Percentiles rank a stretch among this genome's conserved stretches.
phyloP scores from a whole-genome alignment of 2,888 invertebrate species.

The Leptinotarsa haldemani region DNA sequence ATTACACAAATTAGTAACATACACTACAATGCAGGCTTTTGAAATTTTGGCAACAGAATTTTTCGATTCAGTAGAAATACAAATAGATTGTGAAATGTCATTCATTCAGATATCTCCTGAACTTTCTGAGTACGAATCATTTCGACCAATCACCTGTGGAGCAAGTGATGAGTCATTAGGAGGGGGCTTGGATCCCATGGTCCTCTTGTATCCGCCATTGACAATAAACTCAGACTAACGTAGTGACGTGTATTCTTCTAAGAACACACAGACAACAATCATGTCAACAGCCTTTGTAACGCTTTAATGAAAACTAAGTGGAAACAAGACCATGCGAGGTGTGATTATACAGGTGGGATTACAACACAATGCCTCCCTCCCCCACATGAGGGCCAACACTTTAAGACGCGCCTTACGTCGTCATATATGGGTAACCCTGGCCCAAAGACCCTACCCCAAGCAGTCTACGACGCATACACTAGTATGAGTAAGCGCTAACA shows the following conservation, averaged over 20 bases:
- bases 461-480: constrained; percentile 20
- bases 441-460: constrained; percentile 25
- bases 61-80: too few species aligned
- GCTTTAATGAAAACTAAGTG: constrained; percentile 11
- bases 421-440: constrained; percentile 21
- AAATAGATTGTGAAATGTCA: too few species aligned
- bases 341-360: constrained; percentile 33
- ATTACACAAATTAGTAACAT: too few species aligned
- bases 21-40: too few species aligned
- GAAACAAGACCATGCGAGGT: constrained; percentile 28
- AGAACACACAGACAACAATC: constrained; percentile 10
- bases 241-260: background rate
- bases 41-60: too few species aligned
- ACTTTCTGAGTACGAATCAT: too few species aligned
- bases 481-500: constrained; percentile 36
- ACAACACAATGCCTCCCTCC: constrained; percentile 30
- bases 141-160: too few species aligned
- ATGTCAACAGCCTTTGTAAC: constrained; percentile 14
- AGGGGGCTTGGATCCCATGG: too few species aligned
- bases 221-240: background rate
- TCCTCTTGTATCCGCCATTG: too few species aligned
- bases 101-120: too few species aligned
- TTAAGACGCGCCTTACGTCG: constrained; percentile 24
- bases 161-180: too few species aligned
- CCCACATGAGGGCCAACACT: constrained; percentile 29